Conservation (phyloP, 2,797 vertebrate genomes). For the Syngnathus rostellatus region DNA sequence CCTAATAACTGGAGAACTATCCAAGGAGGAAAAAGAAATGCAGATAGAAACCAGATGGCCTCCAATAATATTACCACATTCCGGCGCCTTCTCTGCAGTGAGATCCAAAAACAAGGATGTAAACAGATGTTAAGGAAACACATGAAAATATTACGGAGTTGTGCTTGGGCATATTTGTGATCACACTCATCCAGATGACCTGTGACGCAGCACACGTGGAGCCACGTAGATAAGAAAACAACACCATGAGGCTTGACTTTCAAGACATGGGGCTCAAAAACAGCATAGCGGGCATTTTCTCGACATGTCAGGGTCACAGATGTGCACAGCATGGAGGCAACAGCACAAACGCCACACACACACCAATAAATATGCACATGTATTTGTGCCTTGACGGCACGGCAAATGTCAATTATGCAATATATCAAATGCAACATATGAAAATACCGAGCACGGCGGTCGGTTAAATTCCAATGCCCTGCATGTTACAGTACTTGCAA, state of each 20-base stretch:
- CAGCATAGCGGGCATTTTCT: neutral
- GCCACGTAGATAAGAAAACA: neutral
- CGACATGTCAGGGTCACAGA: neutral
- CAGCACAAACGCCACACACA: neutral
- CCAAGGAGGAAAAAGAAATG: conserved; percentile 30
- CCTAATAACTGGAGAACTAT: conserved; percentile 16
- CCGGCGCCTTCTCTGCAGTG: conserved; percentile 11
- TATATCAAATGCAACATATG: neutral
- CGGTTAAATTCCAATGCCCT: neutral
- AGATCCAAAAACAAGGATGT: conserved; percentile 1
- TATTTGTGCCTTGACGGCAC: neutral
- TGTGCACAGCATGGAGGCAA: neutral
- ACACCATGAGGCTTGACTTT: neutral
- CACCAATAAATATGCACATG: no score
- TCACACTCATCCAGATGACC: neutral
- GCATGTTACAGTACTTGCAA: neutral
- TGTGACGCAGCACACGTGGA: neutral
- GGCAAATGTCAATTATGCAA: neutral
- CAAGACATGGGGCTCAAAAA: neutral
- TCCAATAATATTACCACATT: conserved; percentile 48
- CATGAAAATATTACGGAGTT: neutral
- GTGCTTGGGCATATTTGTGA: neutral
- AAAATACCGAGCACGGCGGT: no score
- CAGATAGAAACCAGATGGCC: conserved; percentile 55
- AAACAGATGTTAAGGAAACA: neutral